A percentile compares a stretch with the other conserved stretches of the same genome.
phyloP scores from a whole-genome alignment of 2,797 vertebrate species.

The Catostomus latipinnis region DNA sequence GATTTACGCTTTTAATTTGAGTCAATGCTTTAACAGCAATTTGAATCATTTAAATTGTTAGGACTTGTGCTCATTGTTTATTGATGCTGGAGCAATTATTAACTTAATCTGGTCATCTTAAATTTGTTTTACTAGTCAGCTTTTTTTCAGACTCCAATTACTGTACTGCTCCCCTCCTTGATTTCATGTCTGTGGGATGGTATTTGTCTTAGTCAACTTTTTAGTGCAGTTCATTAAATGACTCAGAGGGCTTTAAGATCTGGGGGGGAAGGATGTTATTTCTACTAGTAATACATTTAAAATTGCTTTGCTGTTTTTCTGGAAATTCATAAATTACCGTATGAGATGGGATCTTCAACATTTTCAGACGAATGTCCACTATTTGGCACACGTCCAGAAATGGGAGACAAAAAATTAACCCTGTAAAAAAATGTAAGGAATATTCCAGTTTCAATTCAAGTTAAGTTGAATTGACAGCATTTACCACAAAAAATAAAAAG shows the following conservation, averaged over 20 bases:
- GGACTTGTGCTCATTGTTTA: too few species aligned
- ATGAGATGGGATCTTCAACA: conserved; percentile 88
- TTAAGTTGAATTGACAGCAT: too few species aligned
- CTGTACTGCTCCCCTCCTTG: neutral
- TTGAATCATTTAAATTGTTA: too few species aligned
- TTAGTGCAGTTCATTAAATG: conserved; percentile 11
- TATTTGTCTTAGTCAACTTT: neutral
- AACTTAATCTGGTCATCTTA: too few species aligned
- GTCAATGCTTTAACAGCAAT: neutral
- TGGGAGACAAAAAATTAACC: conserved; percentile 91
- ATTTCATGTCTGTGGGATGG: conserved; percentile 17
- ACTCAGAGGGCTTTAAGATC: neutral
- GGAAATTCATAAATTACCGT: conserved; percentile 69
- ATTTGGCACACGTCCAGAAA: conserved; percentile 91
- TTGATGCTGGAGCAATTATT: too few species aligned
- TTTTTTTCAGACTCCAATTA: neutral
- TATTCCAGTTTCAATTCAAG: neutral
- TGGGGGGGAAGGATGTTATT: neutral
- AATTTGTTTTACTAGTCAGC: neutral
- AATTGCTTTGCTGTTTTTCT: neutral
- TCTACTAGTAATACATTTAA: neutral
- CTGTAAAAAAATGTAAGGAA: conserved; percentile 65
- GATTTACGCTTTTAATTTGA: neutral
- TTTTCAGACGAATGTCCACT: conserved; percentile 90
- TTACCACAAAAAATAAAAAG: too few species aligned